phyloP scores from a whole-genome alignment of 2,888 invertebrate species.

The Elysia crispata region DNA sequence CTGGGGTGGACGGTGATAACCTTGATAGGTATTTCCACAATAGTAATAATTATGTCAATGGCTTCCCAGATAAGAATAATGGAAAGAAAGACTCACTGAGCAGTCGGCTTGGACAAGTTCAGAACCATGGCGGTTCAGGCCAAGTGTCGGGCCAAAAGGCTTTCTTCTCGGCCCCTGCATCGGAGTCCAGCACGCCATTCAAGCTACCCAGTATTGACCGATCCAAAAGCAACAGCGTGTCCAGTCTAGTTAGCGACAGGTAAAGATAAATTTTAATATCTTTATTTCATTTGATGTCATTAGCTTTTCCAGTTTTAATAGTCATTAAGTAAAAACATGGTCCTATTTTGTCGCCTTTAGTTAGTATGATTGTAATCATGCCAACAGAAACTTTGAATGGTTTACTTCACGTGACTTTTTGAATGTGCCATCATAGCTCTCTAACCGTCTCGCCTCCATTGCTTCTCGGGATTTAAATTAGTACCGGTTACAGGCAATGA shows the following conservation, averaged over 20 bases:
- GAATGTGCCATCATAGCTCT: too few species aligned
- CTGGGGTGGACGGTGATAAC: neutral
- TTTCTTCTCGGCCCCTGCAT: slow-evolving; percentile 30
- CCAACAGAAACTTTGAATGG: too few species aligned
- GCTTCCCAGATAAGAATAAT: neutral
- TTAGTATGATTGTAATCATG: too few species aligned
- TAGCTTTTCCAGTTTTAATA: too few species aligned
- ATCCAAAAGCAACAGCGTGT: slow-evolving; percentile 37
- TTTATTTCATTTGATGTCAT: too few species aligned
- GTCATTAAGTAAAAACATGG: too few species aligned
- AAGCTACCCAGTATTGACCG: slow-evolving; percentile 40
- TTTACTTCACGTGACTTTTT: too few species aligned
- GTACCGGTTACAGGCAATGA: too few species aligned
- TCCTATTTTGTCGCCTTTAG: too few species aligned
- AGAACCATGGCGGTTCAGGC: neutral
- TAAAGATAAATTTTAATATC: too few species aligned
- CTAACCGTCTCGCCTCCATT: too few species aligned
- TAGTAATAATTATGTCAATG: neutral
- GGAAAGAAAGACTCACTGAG: neutral
- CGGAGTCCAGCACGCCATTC: slow-evolving; percentile 34
- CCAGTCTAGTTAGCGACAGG: slow-evolving; percentile 29
- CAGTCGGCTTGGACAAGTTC: neutral
- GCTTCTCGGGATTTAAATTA: too few species aligned
- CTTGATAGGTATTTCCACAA: neutral
- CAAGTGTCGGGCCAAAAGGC: neutral